Conservation (phyloP, 2,797 vertebrate genomes). For the Acanthopagrus latus region DNA sequence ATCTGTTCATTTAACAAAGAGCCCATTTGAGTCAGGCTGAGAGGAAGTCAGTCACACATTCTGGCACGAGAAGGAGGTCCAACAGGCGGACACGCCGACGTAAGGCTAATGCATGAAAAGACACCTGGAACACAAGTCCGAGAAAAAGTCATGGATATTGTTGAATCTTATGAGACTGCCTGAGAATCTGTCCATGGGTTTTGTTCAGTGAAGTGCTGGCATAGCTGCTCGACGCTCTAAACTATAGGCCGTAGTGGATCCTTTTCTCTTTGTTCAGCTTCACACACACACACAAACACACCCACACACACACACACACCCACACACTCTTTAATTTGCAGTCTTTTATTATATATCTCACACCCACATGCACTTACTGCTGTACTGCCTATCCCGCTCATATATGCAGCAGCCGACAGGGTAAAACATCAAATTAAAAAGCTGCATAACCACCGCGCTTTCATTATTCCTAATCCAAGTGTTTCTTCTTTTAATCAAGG, state of each 20-base stretch:
- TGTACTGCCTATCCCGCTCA: no score
- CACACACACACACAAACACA: background rate
- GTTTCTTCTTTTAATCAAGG: background rate
- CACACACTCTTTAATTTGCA: background rate
- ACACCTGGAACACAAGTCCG: conserved; percentile 13
- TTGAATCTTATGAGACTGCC: background rate
- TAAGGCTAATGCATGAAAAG: conserved; percentile 21
- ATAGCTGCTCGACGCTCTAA: conserved; percentile 3
- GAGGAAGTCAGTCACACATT: background rate
- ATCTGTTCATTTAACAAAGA: background rate
- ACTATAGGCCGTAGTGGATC: background rate
- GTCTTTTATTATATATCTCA: background rate
- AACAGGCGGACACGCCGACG: background rate
- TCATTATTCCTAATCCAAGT: background rate
- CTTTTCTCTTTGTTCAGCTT: background rate
- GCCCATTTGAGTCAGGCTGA: background rate
- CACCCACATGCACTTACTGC: background rate
- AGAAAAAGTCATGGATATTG: conserved; percentile 6
- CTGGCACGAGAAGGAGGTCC: conserved; percentile 2
- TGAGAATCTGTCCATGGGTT: background rate
- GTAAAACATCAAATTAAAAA: background rate
- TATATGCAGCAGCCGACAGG: no score
- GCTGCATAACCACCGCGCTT: background rate
- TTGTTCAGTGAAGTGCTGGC: conserved; percentile 12
- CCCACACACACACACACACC: background rate